phyloP scores from a whole-genome alignment of 2,888 invertebrate species.

The Deroplatys truncata region DNA sequence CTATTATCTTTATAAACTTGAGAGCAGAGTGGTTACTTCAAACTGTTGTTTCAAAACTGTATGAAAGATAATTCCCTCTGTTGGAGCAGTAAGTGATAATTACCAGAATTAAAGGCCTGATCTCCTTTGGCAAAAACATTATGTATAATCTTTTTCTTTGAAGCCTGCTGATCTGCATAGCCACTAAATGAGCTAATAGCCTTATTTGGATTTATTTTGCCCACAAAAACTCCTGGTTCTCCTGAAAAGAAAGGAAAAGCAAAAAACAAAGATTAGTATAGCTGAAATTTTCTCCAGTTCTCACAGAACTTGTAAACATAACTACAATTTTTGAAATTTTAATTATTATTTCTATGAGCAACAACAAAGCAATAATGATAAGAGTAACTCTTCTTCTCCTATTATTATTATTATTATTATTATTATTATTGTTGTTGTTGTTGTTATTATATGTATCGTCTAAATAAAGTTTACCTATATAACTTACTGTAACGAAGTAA shows the following conservation, averaged over 20 bases:
- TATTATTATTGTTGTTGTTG: background rate
- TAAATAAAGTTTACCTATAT: too few species aligned
- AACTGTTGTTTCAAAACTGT: too few species aligned
- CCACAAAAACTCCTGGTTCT: constrained; percentile 81
- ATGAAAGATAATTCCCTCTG: too few species aligned
- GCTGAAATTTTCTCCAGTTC: background rate
- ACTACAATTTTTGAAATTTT: too few species aligned
- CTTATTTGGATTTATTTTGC: constrained; percentile 59
- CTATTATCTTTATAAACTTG: too few species aligned
- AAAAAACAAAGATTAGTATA: background rate
- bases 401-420: background rate
- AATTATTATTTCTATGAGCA: too few species aligned
- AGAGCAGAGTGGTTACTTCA: too few species aligned
- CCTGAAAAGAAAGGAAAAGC: constrained; percentile 50
- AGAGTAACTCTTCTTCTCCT: too few species aligned
- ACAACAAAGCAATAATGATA: too few species aligned
- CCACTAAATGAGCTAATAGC: constrained; percentile 63
- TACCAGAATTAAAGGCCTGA: constrained; percentile 77
- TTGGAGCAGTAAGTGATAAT: background rate
- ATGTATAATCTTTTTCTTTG: constrained; percentile 54
- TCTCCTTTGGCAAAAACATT: constrained; percentile 75
- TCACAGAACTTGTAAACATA: background rate
- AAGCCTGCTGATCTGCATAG: constrained; percentile 57
- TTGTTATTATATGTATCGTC: too few species aligned
- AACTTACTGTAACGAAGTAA: too few species aligned